These are phyloP conservation scores for Apistogramma diplotaenia DNA, from an alignment of 2,113 vertebrate genomes.

Conservation along the genomic window DNA sequence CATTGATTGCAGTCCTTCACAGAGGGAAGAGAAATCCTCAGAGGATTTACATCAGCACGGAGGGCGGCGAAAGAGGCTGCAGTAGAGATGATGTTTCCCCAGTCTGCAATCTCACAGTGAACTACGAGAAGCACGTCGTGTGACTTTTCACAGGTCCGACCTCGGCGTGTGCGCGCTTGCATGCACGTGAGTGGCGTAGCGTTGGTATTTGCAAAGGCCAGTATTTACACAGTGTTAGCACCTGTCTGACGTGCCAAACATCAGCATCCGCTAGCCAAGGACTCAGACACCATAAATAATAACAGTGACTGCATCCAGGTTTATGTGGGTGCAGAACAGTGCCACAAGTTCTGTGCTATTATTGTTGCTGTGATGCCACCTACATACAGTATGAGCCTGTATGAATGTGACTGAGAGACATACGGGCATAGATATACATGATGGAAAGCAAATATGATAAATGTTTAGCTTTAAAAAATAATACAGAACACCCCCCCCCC, in stretches of 20 bases:
- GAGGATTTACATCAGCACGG: slow-evolving; percentile 58
- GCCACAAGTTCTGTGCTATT: background rate
- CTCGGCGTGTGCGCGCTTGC: background rate
- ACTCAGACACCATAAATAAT: slow-evolving; percentile 1
- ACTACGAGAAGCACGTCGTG: background rate
- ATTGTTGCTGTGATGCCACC: slow-evolving; percentile 4
- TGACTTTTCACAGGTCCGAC: background rate
- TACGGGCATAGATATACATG: background rate
- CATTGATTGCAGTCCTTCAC: slow-evolving; percentile 61
- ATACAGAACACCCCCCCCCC: too few species aligned
- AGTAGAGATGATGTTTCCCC: slow-evolving; percentile 26
- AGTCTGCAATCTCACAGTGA: background rate
- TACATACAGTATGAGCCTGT: background rate
- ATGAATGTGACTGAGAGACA: background rate
- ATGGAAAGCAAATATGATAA: background rate
- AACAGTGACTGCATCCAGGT: background rate
- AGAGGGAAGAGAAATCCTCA: slow-evolving; percentile 32
- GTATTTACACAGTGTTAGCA: background rate
- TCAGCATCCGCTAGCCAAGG: background rate
- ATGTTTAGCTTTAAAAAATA: too few species aligned
- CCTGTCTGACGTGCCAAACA: slow-evolving; percentile 33
- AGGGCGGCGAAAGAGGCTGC: background rate
- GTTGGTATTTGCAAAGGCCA: background rate
- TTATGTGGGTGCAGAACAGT: slow-evolving; percentile 1
- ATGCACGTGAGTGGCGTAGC: background rate